Evolutionary conservation across 2,797 vertebrate genomes (phyloP).

Genomic region (Tadarida brasiliensis): DNA sequence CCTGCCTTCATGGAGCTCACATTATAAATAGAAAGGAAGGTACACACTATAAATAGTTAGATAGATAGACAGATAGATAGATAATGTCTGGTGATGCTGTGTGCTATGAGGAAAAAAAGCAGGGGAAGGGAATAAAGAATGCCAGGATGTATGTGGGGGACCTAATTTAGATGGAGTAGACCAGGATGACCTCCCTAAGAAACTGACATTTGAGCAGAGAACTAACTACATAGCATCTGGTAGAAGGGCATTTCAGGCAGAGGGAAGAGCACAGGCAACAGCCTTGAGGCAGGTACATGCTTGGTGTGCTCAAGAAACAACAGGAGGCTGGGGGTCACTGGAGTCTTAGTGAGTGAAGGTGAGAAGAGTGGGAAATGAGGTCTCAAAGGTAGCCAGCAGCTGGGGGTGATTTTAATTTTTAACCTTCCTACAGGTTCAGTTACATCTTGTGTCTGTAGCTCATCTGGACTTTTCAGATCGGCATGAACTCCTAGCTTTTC

Average conservation of each 20-base stretch:
- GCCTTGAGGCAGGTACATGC: background rate
- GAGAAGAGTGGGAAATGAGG: background rate
- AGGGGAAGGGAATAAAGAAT: background rate
- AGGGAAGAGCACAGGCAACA: background rate
- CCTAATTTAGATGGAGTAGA: background rate
- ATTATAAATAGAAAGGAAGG: constrained; percentile 9
- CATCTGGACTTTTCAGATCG: constrained; percentile 1
- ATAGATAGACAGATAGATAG: background rate
- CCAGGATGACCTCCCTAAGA: background rate
- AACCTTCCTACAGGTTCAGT: constrained; percentile 20
- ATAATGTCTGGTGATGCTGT: background rate
- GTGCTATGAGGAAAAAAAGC: background rate
- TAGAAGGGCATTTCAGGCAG: background rate
- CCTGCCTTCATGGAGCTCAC: background rate
- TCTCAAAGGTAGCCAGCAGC: background rate
- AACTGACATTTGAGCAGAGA: constrained; percentile 31
- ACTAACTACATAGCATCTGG: background rate
- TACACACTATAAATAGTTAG: background rate
- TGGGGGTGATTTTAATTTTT: background rate
- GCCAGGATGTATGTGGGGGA: background rate
- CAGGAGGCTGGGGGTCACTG: background rate
- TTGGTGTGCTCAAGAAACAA: background rate
- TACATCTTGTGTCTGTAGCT: background rate
- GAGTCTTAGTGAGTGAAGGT: background rate
- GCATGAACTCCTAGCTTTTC: background rate